Base-by-base conservation (phyloP, 1,140 invertebrate species). In the Drosophila pseudoobscura region DNA sequence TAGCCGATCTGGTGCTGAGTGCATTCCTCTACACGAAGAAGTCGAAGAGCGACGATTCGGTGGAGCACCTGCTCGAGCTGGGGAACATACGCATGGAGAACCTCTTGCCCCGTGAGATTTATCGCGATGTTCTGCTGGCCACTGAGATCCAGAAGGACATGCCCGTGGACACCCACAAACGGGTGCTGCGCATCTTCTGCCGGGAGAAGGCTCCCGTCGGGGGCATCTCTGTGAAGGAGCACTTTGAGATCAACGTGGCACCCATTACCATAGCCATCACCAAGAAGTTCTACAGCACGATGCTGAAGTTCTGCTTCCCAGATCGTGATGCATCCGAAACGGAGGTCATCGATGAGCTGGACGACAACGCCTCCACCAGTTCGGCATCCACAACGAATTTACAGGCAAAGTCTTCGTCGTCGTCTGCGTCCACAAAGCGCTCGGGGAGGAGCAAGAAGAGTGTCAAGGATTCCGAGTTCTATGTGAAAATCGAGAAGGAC, bases 271-370 rank as follows among this genome's bases (percentile, higher is more conserved):
- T 98, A 75, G 96, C 97, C 94, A 93, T 99, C 35, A 99, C 98
- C 0, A 98, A 98, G 92, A 97, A 98, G 90, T 99, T 99, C 92
- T 99, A 98, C 92, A 97, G 97, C 89, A 99, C 97, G 9, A 98
- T 99, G 96, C 94, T 99, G 77, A 97, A 96, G 90, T 99, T 99
- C 91, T 99, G 98, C 91, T 99, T 99, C 91, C 98, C 98, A n/a
- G 98, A 98, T 92, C 95, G 98, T 75, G 96, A 98, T 92, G 95
- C 96, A 1, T 95, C 96, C 63, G 96, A 97, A 75, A 95, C 95
- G 1, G 94, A 94, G 15, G 94, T 94, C 7, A 92, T 93, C 43
- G 94, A 94, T 51, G 93, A 94, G 49, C 92, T 94, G 51, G 93
- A 94, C 58, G 92, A 92, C 20, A 93, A 93, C 31, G 85, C 92